Percentiles rank a stretch among this genome's conserved stretches.
Conservation (phyloP, 1,140 invertebrate species). For the Drosophila novamexicana region DNA sequence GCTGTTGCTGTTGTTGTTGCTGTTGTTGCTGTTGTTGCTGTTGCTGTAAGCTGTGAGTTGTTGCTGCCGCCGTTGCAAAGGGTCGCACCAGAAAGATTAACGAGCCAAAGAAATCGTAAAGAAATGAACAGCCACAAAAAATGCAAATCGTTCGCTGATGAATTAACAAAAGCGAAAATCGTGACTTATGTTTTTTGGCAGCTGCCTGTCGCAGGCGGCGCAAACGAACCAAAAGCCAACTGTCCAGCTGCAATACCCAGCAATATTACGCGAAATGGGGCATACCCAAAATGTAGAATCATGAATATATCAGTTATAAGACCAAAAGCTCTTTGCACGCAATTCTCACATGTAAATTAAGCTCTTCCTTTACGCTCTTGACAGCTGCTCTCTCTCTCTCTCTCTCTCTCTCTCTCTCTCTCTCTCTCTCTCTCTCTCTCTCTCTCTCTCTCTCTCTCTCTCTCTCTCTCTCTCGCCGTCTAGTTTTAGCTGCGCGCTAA, state of each 20-base stretch:
- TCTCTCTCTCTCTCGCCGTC: conserved; percentile 33
- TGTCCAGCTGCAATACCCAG: conserved; percentile 44
- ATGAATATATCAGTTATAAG: not conserved
- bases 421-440: conserved; percentile 20
- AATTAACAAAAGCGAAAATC: conserved; percentile 84
- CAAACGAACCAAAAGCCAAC: conserved; percentile 45
- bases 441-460: not conserved
- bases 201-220: conserved; percentile 61
- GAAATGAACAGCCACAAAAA: conserved; percentile 69
- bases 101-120: conserved; percentile 77
- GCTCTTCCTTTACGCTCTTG: not conserved
- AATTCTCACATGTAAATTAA: not conserved
- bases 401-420: conserved; percentile 18
- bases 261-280: not conserved
- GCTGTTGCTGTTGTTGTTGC: conserved; percentile 41
- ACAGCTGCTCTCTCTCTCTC: too few species aligned
- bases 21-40: conserved; percentile 50
- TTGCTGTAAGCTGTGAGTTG: not conserved
- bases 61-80: conserved; percentile 36
- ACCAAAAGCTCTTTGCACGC: not conserved
- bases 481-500: conserved; percentile 67
- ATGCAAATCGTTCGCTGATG: conserved; percentile 84
- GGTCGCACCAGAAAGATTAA: conserved; percentile 74
- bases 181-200: conserved; percentile 84
- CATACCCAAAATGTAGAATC: not conserved